A percentile compares a stretch with the other conserved stretches of the same genome.
These are phyloP conservation scores for Drosophila pseudoananassae DNA, from an alignment of 1,140 invertebrate species.

Conservation along the genomic window DNA sequence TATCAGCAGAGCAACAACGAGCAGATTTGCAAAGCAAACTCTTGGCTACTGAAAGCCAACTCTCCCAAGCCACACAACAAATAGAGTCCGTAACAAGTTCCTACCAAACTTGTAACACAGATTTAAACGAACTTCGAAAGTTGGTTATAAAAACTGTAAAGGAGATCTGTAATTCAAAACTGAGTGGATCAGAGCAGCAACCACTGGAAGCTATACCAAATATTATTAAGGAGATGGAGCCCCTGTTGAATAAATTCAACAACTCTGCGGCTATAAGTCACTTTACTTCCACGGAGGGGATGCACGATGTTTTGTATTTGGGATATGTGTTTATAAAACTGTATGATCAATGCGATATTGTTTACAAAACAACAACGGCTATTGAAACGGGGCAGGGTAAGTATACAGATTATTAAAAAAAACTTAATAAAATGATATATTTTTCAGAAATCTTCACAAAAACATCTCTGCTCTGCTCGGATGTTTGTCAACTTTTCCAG, in stretches of 20 bases:
- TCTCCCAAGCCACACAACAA: slow-evolving; percentile 38
- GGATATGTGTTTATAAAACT: slow-evolving; percentile 60
- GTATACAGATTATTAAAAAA: neutral
- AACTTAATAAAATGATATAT: neutral
- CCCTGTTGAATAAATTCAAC: slow-evolving; percentile 46
- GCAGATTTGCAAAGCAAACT: slow-evolving; percentile 49
- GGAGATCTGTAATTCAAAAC: slow-evolving; percentile 61
- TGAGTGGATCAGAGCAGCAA: slow-evolving; percentile 48
- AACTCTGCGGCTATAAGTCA: slow-evolving; percentile 13
- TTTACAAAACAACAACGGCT: slow-evolving; percentile 65
- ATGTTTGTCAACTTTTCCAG: slow-evolving; percentile 45
- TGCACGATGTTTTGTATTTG: slow-evolving; percentile 55
- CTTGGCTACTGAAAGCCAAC: slow-evolving; percentile 29
- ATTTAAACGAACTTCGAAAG: slow-evolving; percentile 37
- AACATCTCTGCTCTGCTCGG: slow-evolving; percentile 45
- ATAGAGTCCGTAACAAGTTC: slow-evolving; percentile 30
- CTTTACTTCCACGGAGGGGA: slow-evolving; percentile 28
- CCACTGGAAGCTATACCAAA: slow-evolving; percentile 83
- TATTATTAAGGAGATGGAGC: slow-evolving; percentile 87
- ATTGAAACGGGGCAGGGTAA: slow-evolving; percentile 70
- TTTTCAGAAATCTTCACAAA: slow-evolving; percentile 59
- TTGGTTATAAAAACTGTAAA: slow-evolving; percentile 56
- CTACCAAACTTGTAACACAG: slow-evolving; percentile 30
- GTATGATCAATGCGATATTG: slow-evolving; percentile 68
- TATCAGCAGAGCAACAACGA: slow-evolving; percentile 2